These are phyloP conservation scores for Sinocyclocheilus grahami DNA, from an alignment of 2,113 vertebrate species.

Conservation along the genomic window DNA sequence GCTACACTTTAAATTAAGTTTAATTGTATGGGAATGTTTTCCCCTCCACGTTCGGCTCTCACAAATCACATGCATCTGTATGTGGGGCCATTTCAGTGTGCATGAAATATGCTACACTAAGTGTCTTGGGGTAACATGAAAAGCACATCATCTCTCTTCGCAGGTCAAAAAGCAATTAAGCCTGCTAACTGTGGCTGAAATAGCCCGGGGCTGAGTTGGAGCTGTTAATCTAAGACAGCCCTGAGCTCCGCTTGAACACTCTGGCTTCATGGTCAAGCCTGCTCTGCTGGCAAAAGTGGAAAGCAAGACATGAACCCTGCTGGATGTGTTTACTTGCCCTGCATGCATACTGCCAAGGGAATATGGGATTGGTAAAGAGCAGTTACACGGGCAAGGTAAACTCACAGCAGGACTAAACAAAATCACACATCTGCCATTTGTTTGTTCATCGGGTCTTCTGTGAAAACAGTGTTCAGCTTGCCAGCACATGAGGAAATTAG, in stretches of 20 bases:
- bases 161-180: conserved; percentile 51
- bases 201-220: conserved; percentile 28
- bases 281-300: not conserved
- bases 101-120: conserved; percentile 9
- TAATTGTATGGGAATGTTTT: no score
- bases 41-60: not conserved
- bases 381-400: not conserved
- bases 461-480: not conserved
- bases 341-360: not conserved
- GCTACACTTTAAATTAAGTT: not conserved
- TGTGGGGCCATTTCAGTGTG: not conserved
- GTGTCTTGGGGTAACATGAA: conserved; percentile 1
- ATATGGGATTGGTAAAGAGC: conserved; percentile 24
- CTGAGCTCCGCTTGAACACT: conserved; percentile 14
- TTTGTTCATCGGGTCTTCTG: conserved; percentile 20
- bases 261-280: conserved; percentile 30
- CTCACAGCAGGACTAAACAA: conserved; percentile 40
- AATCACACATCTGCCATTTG: conserved; percentile 20
- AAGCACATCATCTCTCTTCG: conserved; percentile 34
- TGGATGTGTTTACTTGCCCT: conserved; percentile 2
- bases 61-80: not conserved
- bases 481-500: not conserved
- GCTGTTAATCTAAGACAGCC: conserved; percentile 46
- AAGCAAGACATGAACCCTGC: conserved; percentile 39
- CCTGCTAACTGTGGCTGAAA: conserved; percentile 19